A percentile compares a stretch with the other conserved stretches of the same genome.
phyloP scores from a whole-genome alignment of 1,140 invertebrate species.

The Gerris buenoi region DNA sequence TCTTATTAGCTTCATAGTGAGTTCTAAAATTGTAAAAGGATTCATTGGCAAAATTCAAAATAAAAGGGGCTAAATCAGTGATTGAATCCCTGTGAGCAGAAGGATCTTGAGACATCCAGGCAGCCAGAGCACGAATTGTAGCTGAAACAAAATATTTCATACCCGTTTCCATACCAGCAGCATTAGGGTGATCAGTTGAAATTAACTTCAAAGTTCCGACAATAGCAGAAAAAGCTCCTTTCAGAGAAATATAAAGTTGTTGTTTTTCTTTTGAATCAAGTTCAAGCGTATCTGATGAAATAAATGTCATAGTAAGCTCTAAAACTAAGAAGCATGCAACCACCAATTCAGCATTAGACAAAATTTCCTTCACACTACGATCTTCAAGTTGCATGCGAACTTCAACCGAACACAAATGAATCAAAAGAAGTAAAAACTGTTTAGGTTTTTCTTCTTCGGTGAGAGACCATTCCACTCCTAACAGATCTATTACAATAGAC shows the following conservation, averaged over 20 bases:
- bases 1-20: conserved; percentile 36
- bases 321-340: conserved; percentile 69
- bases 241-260: conserved; percentile 73
- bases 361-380: conserved; percentile 55
- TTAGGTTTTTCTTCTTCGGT: conserved; percentile 61
- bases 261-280: conserved; percentile 80
- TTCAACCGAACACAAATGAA: conserved; percentile 79
- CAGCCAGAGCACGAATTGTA: conserved; percentile 63
- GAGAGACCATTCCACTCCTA: conserved; percentile 72
- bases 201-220: conserved; percentile 55
- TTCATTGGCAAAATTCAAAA: conserved; percentile 62
- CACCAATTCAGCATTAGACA: conserved; percentile 55
- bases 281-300: conserved; percentile 63
- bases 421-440: conserved; percentile 64
- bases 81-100: conserved; percentile 72
- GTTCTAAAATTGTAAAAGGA: conserved; percentile 50
- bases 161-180: conserved; percentile 42
- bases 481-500: conserved; percentile 56
- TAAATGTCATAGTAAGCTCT: conserved; percentile 63
- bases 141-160: conserved; percentile 66
- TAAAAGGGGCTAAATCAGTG: conserved; percentile 59
- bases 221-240: conserved; percentile 73
- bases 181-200: conserved; percentile 36
- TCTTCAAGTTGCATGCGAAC: conserved; percentile 83
- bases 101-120: conserved; percentile 83